Conservation (phyloP, 2,113 vertebrate genomes). For the Donacobius atricapilla region DNA sequence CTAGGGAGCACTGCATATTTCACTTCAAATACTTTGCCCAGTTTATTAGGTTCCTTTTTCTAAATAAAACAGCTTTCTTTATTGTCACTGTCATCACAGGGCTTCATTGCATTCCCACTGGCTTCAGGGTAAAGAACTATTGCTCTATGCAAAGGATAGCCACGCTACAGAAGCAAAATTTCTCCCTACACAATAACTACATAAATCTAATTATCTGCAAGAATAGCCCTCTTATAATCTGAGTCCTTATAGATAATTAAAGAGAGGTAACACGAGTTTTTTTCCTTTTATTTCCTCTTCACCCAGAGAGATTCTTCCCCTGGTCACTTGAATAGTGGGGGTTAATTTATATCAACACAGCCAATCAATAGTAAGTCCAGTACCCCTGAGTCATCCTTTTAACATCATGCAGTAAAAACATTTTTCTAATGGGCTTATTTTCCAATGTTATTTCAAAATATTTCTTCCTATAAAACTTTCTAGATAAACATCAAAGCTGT, state of each 20-base stretch:
- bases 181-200: not conserved
- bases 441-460: not conserved
- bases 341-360: not conserved
- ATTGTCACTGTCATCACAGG: conserved; percentile 12
- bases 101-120: not conserved
- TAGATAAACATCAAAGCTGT: conserved; percentile 8
- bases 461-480: not conserved
- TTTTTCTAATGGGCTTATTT: not conserved
- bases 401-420: not conserved
- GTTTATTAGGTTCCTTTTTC: not conserved
- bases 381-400: not conserved
- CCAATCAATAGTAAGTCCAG: not conserved
- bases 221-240: not conserved
- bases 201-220: conserved; percentile 21
- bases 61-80: conserved; percentile 20
- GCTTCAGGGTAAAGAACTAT: not conserved
- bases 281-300: not conserved
- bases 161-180: not conserved
- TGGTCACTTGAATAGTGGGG: not conserved
- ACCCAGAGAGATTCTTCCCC: not conserved
- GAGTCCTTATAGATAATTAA: not conserved
- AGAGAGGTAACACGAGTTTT: rapidly evolving
- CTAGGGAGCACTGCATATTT: not conserved
- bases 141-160: not conserved
- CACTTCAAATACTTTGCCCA: not conserved